These are phyloP conservation scores for Anniella stebbinsi DNA, from an alignment of 2,797 vertebrate genomes.

Conservation along the genomic window DNA sequence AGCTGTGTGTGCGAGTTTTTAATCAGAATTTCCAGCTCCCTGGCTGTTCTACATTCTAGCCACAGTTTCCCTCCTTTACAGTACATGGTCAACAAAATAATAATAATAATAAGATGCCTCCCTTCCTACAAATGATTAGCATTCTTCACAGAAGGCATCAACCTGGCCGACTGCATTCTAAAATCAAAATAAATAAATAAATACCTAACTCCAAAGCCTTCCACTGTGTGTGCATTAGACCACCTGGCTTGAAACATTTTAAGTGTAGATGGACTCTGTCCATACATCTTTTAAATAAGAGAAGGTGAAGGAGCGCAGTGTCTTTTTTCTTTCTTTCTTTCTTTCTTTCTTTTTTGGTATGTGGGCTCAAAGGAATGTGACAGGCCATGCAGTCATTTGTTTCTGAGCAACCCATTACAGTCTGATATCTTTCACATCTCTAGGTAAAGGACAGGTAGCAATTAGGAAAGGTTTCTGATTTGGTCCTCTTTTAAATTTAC, in stretches of 20 bases:
- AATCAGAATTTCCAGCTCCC: neutral
- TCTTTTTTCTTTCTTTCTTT: too few relatives aligned
- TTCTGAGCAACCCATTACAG: conserved; percentile 9
- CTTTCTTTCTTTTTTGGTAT: conserved; percentile 35
- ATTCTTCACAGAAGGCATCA: conserved; percentile 37
- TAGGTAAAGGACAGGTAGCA: neutral
- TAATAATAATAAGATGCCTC: neutral
- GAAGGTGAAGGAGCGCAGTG: neutral
- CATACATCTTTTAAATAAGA: conserved; percentile 33
- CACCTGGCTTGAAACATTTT: neutral
- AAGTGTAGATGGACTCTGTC: neutral
- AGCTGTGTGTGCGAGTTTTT: neutral
- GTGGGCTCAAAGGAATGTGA: neutral
- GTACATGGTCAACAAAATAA: too few relatives aligned
- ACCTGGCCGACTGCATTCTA: neutral
- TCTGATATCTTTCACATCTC: neutral
- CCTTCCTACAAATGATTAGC: neutral
- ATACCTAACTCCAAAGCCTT: neutral
- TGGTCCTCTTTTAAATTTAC: neutral
- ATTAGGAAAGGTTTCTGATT: neutral
- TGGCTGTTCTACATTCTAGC: neutral
- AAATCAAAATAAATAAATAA: neutral
- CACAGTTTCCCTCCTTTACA: neutral
- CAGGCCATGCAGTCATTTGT: neutral
- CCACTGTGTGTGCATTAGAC: neutral